Conservation (phyloP, 2,797 vertebrate genomes). For the Channallabes apus region DNA sequence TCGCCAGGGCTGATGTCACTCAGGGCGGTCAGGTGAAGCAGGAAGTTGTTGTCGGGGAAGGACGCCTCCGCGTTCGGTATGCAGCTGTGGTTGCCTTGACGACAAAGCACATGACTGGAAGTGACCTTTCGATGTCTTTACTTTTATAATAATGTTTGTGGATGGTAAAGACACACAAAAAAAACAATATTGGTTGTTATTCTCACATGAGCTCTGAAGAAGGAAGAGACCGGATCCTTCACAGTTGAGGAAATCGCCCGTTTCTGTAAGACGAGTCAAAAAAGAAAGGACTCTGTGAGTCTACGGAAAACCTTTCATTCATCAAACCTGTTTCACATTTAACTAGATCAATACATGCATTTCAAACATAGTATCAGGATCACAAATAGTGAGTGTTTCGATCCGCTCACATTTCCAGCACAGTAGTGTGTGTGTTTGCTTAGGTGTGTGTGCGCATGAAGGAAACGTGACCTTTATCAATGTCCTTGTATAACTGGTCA, state of each 20-base stretch:
- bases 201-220: constrained; percentile 98
- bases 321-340: constrained; percentile 39
- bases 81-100: constrained; percentile 96
- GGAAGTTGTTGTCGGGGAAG: constrained; percentile 94
- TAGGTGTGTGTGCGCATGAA: constrained; percentile 14
- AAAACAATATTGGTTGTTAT: neutral
- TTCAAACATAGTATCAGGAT: constrained; percentile 5
- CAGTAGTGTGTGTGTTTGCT: constrained; percentile 11
- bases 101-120: constrained; percentile 19
- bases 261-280: constrained; percentile 74
- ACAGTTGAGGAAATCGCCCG: constrained; percentile 95
- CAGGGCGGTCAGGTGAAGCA: constrained; percentile 88
- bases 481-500: constrained; percentile 97
- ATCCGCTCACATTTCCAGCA: constrained; percentile 10
- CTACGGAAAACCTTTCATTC: constrained; percentile 33
- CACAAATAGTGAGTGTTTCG: constrained; percentile 3
- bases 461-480: constrained; percentile 87
- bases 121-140: neutral
- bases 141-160: neutral
- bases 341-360: constrained; percentile 19
- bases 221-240: constrained; percentile 95
- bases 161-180: neutral
- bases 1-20: constrained; percentile 89
- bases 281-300: constrained; percentile 28
- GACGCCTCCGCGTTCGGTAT: constrained; percentile 92